Evolutionary conservation across 2,888 invertebrate genomes (phyloP), one percentile per base, ranked within the genome.

Genomic region (Ypsolopha sequella): DNA sequence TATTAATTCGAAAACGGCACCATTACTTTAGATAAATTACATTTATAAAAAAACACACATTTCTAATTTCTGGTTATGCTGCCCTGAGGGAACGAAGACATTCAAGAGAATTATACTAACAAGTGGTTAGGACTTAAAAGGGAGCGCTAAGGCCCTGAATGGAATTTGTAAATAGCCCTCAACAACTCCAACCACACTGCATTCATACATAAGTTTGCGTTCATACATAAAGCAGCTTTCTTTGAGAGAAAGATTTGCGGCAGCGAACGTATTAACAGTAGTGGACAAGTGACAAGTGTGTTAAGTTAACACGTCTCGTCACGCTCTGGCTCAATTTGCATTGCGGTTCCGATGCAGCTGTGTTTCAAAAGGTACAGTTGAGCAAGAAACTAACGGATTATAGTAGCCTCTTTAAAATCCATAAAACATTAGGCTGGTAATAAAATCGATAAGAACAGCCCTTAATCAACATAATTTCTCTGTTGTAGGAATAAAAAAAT

Each of bases 291-390:
- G 48, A 35, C 35, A 36, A 36, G 48, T 35, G 36, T 48, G 48
- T 34, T 36, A 38, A 36, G 48, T 13, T 48, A 48, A 48, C 48
- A 48, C 48, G 13, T 36, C 45, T 33, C 45, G 33, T 10, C 24
- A n/a, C 45, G 11, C 39, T 39, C 11, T 10, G 39, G 6, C 44
- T 13, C n/a, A 41, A 39, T 49, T 39, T 49, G 41, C 49, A 49
- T 49, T 49, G 49, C 39, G 49, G 38, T 47, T 47, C 36, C 47
- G 11, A 47, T 36, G 47, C 36, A 38, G 47, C 11, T 34, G 9
- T 24, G 24, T 24, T 24, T 24, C 24, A 24, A 24, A n/a, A 24
- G 24, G 24, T 24, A 24, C 24, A 24, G 24, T 3, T 24, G 24
- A 24, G 2, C 24, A 24, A 24, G 24, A 24, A 24, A 24, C 24